phyloP scores from a whole-genome alignment of 2,888 invertebrate species.

The Pristionchus exspectatus region DNA sequence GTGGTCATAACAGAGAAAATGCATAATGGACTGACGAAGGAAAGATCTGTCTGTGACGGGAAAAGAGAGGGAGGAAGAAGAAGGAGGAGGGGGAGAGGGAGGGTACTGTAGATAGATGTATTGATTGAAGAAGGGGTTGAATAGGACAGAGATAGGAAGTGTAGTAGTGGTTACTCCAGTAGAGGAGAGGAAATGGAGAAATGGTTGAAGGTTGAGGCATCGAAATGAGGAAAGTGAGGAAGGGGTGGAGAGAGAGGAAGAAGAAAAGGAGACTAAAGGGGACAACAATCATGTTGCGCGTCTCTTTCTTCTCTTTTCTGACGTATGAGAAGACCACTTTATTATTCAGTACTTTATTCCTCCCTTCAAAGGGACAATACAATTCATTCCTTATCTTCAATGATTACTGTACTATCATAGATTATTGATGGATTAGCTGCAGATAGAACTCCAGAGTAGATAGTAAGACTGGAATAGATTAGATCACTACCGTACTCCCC shows the following conservation, averaged over 20 bases:
- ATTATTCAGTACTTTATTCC: conserved; percentile 3
- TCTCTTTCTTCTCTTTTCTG: not conserved
- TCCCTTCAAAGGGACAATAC: not conserved
- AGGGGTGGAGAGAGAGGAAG: not conserved
- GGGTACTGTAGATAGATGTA: not conserved
- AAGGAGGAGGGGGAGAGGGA: conserved; percentile 35
- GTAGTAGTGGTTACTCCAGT: not conserved
- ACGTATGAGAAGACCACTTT: conserved; percentile 7
- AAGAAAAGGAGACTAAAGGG: not conserved
- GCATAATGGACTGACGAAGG: conserved; percentile 8
- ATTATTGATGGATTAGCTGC: conserved; percentile 60
- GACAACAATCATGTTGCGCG: not conserved
- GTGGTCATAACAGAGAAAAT: conserved; percentile 26
- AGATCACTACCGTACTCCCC: conserved; percentile 4
- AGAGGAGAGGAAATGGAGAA: not conserved
- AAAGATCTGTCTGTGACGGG: not conserved
- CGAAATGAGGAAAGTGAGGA: conserved; percentile 1
- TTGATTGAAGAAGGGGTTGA: not conserved
- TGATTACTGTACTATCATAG: conserved; percentile 51
- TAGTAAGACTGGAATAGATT: conserved; percentile 64
- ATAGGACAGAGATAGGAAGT: not conserved
- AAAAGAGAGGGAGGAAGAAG: not conserved
- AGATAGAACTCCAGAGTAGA: conserved; percentile 67
- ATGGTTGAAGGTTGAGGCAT: not conserved
- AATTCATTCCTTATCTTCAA: not conserved